Conservation (phyloP, 2,113 vertebrate genomes). For the Ammodytes marinus region DNA sequence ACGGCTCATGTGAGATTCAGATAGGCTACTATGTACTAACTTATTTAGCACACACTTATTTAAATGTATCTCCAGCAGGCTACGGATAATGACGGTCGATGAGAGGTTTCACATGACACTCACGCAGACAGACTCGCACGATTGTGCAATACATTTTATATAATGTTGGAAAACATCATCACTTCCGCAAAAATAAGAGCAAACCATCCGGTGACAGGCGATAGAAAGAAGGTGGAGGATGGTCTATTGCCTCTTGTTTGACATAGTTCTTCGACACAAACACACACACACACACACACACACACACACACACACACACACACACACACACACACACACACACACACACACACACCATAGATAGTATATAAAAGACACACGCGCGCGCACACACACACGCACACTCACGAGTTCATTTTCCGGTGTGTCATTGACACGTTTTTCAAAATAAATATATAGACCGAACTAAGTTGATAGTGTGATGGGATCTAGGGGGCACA, state of each 20-base stretch:
- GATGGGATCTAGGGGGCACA: not conserved
- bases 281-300: slow-evolving; percentile 8
- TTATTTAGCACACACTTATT: slow-evolving; percentile 4
- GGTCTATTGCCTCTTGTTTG: slow-evolving; percentile 44
- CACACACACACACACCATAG: not conserved
- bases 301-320: not conserved
- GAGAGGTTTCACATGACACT: slow-evolving; percentile 43
- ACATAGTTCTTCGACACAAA: slow-evolving; percentile 28
- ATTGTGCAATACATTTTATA: slow-evolving; percentile 64
- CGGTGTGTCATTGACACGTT: slow-evolving; percentile 2
- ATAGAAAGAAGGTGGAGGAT: slow-evolving; percentile 38
- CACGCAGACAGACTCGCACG: slow-evolving; percentile 7
- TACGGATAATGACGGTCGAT: slow-evolving; percentile 14
- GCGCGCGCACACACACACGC: not conserved
- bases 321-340: slow-evolving; percentile 10
- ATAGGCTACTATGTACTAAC: not conserved
- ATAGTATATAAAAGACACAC: not conserved
- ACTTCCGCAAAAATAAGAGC: slow-evolving; percentile 71
- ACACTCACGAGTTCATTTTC: slow-evolving; percentile 14
- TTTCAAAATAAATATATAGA: slow-evolving; percentile 64
- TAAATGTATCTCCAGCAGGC: not conserved
- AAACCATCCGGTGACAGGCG: slow-evolving; percentile 49
- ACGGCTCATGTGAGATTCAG: not conserved
- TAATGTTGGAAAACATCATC: slow-evolving; percentile 67
- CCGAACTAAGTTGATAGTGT: not conserved